Conservation (phyloP, 2,888 invertebrate genomes). For the Machimus rusticus region DNA sequence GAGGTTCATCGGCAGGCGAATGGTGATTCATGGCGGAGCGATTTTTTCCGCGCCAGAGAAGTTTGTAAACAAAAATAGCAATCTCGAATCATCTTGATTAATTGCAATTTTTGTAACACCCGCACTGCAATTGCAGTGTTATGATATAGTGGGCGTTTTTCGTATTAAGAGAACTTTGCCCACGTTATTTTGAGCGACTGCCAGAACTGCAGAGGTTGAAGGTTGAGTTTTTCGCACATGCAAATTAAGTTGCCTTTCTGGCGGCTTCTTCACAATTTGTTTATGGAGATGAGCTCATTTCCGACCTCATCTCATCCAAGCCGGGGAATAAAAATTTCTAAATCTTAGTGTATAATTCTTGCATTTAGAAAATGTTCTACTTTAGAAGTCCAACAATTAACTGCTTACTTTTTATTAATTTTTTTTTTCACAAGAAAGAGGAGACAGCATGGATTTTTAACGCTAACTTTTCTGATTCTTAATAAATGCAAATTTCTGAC, state of each 20-base stretch:
- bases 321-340: neutral
- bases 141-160: neutral
- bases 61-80: conserved; percentile 15
- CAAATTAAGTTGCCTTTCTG: neutral
- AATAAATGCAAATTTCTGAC: neutral
- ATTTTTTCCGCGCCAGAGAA: neutral
- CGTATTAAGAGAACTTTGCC: neutral
- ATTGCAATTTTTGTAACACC: neutral
- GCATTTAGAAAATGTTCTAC: neutral
- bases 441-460: neutral
- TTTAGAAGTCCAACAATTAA: neutral
- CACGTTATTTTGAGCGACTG: neutral
- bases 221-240: conserved; percentile 6
- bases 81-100: neutral
- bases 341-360: neutral
- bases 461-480: neutral
- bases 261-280: neutral
- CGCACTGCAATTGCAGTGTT: neutral
- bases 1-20: neutral
- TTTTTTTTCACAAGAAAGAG: neutral
- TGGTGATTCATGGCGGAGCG: conserved; percentile 3
- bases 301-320: neutral
- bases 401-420: neutral
- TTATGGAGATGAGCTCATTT: conserved; percentile 10
- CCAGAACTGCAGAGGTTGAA: neutral